phyloP scores from a whole-genome alignment of 2,797 vertebrate species.

The Esox lucius region DNA sequence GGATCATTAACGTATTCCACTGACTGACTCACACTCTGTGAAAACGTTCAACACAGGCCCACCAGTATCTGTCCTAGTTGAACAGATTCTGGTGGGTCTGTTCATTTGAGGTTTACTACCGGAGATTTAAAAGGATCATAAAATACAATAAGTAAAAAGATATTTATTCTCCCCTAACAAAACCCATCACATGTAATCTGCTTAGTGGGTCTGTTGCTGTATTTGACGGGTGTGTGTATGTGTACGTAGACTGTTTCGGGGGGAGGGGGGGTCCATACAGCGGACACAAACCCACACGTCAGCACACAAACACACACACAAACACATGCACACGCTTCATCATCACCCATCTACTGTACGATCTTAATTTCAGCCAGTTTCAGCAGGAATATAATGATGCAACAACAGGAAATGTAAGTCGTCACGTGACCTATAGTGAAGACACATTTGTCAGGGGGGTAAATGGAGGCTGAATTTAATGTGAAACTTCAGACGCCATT shows the following conservation, averaged over 20 bases:
- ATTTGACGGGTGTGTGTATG: constrained; percentile 8
- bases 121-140: constrained; percentile 34
- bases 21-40: no score
- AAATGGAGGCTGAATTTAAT: no score
- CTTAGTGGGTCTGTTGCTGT: no score
- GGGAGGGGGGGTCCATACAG: background rate
- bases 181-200: constrained; percentile 38
- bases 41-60: background rate
- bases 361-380: no score
- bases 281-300: constrained; percentile 5
- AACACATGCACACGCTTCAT: background rate
- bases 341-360: no score
- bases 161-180: background rate
- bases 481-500: no score
- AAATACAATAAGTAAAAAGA: constrained; percentile 20
- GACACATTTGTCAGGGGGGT: no score
- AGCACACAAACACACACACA: constrained; percentile 1
- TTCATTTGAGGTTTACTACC: constrained; percentile 20
- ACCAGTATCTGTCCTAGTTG: background rate
- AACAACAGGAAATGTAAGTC: no score
- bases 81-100: constrained; percentile 16
- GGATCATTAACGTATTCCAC: no score
- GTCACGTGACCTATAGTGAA: no score
- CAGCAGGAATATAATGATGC: no score
- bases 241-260: constrained; percentile 12